Conservation (phyloP, 35 echinoderm and acorn worm species). For the Lytechinus variegatus region DNA sequence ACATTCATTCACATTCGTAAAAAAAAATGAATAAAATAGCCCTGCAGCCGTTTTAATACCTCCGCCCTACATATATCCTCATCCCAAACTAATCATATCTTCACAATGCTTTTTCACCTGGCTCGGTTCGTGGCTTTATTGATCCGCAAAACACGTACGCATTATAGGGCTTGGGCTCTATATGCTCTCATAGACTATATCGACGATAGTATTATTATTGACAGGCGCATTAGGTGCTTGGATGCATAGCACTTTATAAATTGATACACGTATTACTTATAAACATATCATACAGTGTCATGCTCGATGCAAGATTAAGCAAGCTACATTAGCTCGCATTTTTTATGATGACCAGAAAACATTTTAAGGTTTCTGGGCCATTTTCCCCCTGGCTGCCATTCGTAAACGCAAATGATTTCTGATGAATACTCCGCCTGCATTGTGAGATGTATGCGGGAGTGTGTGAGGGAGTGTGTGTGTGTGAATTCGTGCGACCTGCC, state of each 20-base stretch:
- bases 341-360: not conserved
- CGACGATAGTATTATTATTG: not conserved
- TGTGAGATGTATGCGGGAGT: too few relatives aligned
- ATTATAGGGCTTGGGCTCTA: not conserved
- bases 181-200: not conserved
- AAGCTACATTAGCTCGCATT: not conserved
- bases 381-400: not conserved
- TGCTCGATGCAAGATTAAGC: too few relatives aligned
- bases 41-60: not conserved
- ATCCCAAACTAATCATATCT: not conserved
- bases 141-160: not conserved
- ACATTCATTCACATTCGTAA: not conserved
- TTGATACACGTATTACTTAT: not conserved
- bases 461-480: too few relatives aligned
- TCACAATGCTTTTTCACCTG: constrained; percentile 18
- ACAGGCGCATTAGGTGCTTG: not conserved
- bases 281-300: too few relatives aligned
- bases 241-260: not conserved
- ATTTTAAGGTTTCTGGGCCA: not conserved
- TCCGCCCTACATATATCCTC: not conserved
- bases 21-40: not conserved
- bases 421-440: not conserved
- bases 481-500: too few relatives aligned
- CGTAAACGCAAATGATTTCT: not conserved
- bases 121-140: not conserved